Evolutionary conservation across 2,888 invertebrate species (phyloP).

Genomic region (Acleris literana): DNA sequence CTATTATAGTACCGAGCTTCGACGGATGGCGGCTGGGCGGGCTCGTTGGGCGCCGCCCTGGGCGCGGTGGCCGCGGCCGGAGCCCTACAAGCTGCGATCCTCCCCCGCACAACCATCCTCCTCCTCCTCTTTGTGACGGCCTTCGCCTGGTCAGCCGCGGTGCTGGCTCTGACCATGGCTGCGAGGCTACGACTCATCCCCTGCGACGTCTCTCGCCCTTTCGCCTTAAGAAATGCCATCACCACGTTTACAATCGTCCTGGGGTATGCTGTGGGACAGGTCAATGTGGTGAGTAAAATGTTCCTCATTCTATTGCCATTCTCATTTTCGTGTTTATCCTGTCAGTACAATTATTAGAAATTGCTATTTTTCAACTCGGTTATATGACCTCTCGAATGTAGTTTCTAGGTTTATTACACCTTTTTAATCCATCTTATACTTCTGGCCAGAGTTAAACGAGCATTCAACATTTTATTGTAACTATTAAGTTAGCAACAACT

Average conservation of each 20-base stretch:
- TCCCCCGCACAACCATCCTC: conserved; percentile 93
- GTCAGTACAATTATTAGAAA: too few relatives aligned
- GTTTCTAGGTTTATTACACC: too few relatives aligned
- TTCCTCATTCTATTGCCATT: too few relatives aligned
- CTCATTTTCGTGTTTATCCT: too few relatives aligned
- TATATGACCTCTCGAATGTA: background rate
- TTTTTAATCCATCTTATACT: too few relatives aligned
- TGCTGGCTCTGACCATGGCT: conserved; percentile 92
- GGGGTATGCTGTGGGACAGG: conserved; percentile 94
- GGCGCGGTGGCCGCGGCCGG: conserved; percentile 90
- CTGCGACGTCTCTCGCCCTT: conserved; percentile 94
- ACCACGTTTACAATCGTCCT: conserved; percentile 94
- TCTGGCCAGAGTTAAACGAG: too few relatives aligned
- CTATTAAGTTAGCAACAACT: background rate
- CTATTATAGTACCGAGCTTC: conserved; percentile 90
- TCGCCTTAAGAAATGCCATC: conserved; percentile 91
- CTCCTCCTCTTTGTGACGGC: conserved; percentile 93
- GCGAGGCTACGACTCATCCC: conserved; percentile 92
- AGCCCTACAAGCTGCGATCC: conserved; percentile 89
- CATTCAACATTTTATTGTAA: too few relatives aligned
- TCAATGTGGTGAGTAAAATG: conserved; percentile 91
- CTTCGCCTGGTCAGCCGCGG: conserved; percentile 95
- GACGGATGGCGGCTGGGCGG: conserved; percentile 93
- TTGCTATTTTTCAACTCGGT: too few relatives aligned
- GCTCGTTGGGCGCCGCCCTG: conserved; percentile 90